phyloP scores from a whole-genome alignment of 2,888 invertebrate genomes.

The Fragum sueziense region DNA sequence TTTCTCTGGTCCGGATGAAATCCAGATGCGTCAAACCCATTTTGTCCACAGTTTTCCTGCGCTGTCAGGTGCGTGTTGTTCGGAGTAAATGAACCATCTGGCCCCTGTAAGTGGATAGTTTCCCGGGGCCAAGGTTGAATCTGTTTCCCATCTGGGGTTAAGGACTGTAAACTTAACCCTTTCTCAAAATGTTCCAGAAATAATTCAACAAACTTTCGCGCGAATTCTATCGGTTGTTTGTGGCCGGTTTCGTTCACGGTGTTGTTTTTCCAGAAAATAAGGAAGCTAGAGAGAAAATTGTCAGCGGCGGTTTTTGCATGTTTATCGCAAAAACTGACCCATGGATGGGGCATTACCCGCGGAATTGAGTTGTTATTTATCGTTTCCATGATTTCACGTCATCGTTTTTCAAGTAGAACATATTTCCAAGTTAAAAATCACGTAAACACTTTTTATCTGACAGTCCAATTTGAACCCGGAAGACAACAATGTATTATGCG shows the following conservation, averaged over 20 bases:
- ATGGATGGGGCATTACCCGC: slow-evolving; percentile 45
- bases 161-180: slow-evolving; percentile 78
- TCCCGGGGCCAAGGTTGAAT: slow-evolving; percentile 12
- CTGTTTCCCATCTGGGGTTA: slow-evolving; percentile 35
- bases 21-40: slow-evolving; percentile 27
- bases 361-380: slow-evolving; percentile 40
- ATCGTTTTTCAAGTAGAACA: not conserved
- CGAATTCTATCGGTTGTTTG: slow-evolving; percentile 90
- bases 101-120: slow-evolving; percentile 10
- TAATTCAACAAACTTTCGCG: slow-evolving; percentile 91
- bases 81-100: slow-evolving; percentile 14
- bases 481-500: slow-evolving; percentile 27
- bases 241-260: slow-evolving; percentile 77
- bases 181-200: slow-evolving; percentile 93
- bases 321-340: slow-evolving; percentile 80
- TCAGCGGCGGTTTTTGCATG: slow-evolving; percentile 92
- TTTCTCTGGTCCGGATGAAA: slow-evolving; percentile 4
- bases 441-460: slow-evolving; percentile 1
- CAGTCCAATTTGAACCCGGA: slow-evolving; percentile 14
- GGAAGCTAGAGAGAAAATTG: slow-evolving; percentile 94
- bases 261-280: slow-evolving; percentile 83
- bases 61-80: slow-evolving; percentile 5
- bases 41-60: not conserved
- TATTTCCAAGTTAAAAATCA: not conserved
- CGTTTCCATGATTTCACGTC: slow-evolving; percentile 40